Conservation (phyloP, 2,888 invertebrate genomes). For the Drosophila pseudotalamancana region DNA sequence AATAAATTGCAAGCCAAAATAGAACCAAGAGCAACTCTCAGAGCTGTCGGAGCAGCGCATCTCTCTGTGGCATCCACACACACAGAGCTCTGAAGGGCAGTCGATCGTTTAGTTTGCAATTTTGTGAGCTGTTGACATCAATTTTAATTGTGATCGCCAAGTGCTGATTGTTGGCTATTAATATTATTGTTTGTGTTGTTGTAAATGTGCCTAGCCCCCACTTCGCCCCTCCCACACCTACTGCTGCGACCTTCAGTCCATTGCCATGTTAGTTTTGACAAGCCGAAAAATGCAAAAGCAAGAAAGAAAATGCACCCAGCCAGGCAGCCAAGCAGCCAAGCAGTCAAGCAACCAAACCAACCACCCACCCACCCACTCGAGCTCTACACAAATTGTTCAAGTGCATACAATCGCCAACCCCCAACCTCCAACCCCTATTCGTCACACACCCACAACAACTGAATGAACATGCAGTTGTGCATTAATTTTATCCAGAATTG, state of each 20-base stretch:
- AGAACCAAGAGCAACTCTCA: conserved; percentile 14
- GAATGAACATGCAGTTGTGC: conserved; percentile 27
- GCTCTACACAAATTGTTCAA: conserved; percentile 32
- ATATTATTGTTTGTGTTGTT: conserved; percentile 31
- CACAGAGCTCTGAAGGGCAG: conserved; percentile 28
- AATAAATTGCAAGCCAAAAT: conserved; percentile 23
- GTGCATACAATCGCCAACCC: conserved; percentile 41
- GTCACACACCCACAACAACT: background rate
- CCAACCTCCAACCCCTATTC: background rate
- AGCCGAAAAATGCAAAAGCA: conserved; percentile 36
- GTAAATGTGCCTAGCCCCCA: background rate
- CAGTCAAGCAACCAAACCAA: background rate
- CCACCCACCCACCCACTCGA: conserved; percentile 17
- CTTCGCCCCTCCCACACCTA: background rate
- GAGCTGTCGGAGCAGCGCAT: background rate
- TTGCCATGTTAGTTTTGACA: conserved; percentile 55
- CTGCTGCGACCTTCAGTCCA: conserved; percentile 45
- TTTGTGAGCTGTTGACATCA: conserved; percentile 73
- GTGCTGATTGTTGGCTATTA: conserved; percentile 45
- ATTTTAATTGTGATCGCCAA: conserved; percentile 72
- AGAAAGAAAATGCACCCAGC: conserved; percentile 28
- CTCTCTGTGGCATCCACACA: background rate
- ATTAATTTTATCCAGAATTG: conserved; percentile 77
- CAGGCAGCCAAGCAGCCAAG: too few relatives aligned
- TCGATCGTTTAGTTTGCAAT: conserved; percentile 51